These are phyloP conservation scores for Perizoma flavofasciatum DNA, from an alignment of 2,888 invertebrate species.

Conservation along the genomic window DNA sequence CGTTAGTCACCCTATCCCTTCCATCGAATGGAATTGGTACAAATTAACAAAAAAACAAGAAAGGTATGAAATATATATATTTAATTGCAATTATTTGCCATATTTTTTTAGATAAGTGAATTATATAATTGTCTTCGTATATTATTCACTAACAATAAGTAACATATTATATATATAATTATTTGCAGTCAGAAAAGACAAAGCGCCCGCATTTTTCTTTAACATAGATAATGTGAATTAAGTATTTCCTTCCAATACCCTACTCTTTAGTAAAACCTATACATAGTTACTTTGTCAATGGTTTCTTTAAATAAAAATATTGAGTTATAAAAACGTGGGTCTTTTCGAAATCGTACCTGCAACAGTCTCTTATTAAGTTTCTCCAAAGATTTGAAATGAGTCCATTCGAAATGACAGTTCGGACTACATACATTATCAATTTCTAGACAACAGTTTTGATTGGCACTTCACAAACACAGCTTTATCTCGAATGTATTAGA, in stretches of 20 bases:
- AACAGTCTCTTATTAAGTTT: constrained; percentile 57
- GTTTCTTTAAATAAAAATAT: too few relatives aligned
- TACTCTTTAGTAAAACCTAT: too few relatives aligned
- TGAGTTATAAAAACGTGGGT: background rate
- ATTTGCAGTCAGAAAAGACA: constrained; percentile 7
- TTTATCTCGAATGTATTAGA: constrained; percentile 18
- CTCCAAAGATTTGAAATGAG: constrained; percentile 56
- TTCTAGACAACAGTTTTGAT: constrained; percentile 60
- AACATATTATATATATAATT: background rate
- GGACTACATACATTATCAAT: constrained; percentile 60
- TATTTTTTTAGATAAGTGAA: background rate
- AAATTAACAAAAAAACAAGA: too few relatives aligned
- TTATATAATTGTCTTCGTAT: background rate
- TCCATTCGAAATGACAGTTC: constrained; percentile 55
- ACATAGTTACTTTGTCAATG: too few relatives aligned
- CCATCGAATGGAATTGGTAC: too few relatives aligned
- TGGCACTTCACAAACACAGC: constrained; percentile 29
- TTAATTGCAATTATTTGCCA: too few relatives aligned
- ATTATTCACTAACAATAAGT: constrained; percentile 7
- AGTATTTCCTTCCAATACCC: background rate
- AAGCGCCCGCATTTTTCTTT: constrained; percentile 19
- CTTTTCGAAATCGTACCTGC: constrained; percentile 10
- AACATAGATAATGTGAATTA: constrained; percentile 10
- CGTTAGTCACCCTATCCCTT: too few relatives aligned
- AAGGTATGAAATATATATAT: too few relatives aligned